Evolutionary conservation across 2,888 invertebrate species (phyloP), one percentile per base, ranked within the genome.

Genomic region (Blomia tropicalis): DNA sequence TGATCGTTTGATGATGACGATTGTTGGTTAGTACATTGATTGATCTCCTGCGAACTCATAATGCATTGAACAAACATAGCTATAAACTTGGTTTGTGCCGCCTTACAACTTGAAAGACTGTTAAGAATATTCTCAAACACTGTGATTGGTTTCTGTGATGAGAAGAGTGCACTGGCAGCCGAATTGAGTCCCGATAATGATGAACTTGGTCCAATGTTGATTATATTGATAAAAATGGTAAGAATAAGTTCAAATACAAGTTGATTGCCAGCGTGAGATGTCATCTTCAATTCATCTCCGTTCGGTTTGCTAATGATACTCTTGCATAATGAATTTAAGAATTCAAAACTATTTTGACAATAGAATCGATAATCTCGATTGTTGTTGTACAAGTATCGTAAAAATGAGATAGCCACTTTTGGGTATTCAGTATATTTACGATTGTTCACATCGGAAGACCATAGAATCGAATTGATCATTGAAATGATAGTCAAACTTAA

Each of bases 301-400:
- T 29, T 60, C 23, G 2, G n/a, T 22, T 54, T 7, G 5, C 19
- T 36, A 17, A 60, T 60, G 11, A 65, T 19, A 1, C 44, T 32
- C 32, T 36, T 53, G 29, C 59, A 59, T 27, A 63, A 54, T n/a
- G 29, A 19, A 53, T 32, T 25, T 14, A 63, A 27, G 32, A 65
- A 61, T 25, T 63, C 65, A 19, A 44, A 2, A 53, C 56, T 60
- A 5, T 47, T 58, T 14, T 62, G 60, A 60, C 64, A 66, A 58
- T 62, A 66, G 43, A 27, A 36, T 30, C 65, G 66, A 72, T 95
- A 90, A 74, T 95, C 92, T 0, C 87, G 83, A 68, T 91, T 82
- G 72, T 93, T 92, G 74, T 93, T 92, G 76, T 98, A 96, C 19
- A 98, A 78, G 71, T 91, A 93, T 72, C 92, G 88, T 43, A 98